Percentiles rank a stretch among this genome's conserved stretches.
Evolutionary conservation across 2,113 vertebrate genomes (phyloP).

Genomic region (Lates calcarifer): DNA sequence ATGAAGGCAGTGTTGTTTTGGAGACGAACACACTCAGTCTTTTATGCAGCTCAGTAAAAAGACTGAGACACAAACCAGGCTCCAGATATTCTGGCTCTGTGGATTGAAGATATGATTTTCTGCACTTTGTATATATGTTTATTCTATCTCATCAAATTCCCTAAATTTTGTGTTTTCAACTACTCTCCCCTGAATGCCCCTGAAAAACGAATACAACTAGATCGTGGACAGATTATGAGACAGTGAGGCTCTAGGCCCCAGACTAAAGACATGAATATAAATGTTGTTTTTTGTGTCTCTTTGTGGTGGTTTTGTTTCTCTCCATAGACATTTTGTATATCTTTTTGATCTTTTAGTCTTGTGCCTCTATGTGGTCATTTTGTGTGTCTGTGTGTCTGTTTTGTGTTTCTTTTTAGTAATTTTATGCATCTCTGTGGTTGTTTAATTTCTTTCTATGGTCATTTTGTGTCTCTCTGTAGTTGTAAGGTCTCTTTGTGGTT

Average conservation of each 20-base stretch:
- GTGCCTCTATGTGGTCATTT: neutral
- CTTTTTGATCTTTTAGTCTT: neutral
- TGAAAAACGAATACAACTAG: neutral
- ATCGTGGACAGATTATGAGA: neutral
- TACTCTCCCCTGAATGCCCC: neutral
- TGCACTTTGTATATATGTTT: neutral
- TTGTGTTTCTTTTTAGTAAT: too few species aligned
- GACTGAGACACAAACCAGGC: conserved; percentile 14
- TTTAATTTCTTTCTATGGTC: too few species aligned
- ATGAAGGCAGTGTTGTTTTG: conserved; percentile 65
- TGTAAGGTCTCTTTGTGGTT: too few species aligned
- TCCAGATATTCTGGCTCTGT: neutral
- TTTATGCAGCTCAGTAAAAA: conserved; percentile 30
- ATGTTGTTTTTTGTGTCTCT: neutral
- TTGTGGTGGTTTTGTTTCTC: neutral
- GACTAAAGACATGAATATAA: too few species aligned
- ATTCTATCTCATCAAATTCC: neutral
- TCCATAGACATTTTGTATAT: neutral
- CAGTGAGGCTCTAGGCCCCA: neutral
- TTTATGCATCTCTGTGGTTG: too few species aligned
- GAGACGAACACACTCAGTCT: conserved; percentile 48
- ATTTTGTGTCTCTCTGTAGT: too few species aligned
- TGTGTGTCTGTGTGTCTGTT: neutral
- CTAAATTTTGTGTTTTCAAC: neutral
- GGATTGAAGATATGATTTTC: neutral